phyloP scores from a whole-genome alignment of 2,113 vertebrate genomes.

The Scytalopus superciliaris region DNA sequence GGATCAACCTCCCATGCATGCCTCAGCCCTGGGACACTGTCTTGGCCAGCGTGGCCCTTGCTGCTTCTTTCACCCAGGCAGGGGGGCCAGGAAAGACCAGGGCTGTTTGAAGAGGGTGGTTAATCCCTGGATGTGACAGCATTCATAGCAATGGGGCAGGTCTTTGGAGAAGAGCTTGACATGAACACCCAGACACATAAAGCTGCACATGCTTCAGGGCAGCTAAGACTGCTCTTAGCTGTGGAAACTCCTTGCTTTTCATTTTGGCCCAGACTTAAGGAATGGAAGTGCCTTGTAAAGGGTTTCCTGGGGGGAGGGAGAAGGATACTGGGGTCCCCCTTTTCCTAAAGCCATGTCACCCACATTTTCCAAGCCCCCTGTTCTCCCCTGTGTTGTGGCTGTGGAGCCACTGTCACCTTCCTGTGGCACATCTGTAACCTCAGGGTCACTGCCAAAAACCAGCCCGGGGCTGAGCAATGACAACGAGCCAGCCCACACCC shows the following conservation, averaged over 20 bases:
- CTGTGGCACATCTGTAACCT: not conserved
- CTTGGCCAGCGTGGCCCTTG: not conserved
- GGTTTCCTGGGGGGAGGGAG: not conserved
- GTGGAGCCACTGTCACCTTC: not conserved
- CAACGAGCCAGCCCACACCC: not conserved
- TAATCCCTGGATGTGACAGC: not conserved
- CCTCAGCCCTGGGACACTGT: rapidly evolving
- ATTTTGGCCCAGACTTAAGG: not conserved
- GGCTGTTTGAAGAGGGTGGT: not conserved
- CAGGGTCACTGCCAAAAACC: not conserved
- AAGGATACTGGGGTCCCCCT: not conserved
- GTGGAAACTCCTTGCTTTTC: not conserved
- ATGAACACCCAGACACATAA: not conserved
- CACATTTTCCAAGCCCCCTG: rapidly evolving
- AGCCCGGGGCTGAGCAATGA: not conserved
- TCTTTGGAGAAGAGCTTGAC: not conserved
- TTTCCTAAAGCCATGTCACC: not conserved
- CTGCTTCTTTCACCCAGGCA: not conserved
- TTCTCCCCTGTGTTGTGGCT: not conserved
- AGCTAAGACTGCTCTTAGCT: rapidly evolving
- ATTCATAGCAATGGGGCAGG: not conserved
- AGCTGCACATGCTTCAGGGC: not conserved
- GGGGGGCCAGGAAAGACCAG: not conserved
- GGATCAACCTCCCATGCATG: not conserved
- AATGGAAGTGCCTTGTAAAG: rapidly evolving